A percentile compares a stretch with the other conserved stretches of the same genome.
phyloP scores from a whole-genome alignment of 37 sponge, comb jelly and placozoan species.

The Beroe forskalii region DNA sequence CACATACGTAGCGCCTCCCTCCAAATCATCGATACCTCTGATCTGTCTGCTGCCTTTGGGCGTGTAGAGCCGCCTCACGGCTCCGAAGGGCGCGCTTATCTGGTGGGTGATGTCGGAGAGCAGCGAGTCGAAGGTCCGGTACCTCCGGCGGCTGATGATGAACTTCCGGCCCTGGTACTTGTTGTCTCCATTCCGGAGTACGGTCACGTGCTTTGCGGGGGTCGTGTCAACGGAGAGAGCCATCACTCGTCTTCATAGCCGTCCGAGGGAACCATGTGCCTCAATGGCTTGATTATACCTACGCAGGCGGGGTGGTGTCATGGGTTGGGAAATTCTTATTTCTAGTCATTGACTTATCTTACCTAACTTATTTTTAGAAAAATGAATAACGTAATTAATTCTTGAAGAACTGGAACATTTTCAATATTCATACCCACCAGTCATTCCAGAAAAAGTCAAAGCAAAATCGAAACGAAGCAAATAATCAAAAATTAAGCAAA shows the following conservation, averaged over 20 bases:
- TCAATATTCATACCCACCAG: too few species aligned
- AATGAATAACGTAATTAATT: too few species aligned
- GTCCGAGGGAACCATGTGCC: neutral
- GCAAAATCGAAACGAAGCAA: too few species aligned
- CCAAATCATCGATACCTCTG: conserved; percentile 29
- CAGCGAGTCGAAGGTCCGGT: conserved; percentile 49
- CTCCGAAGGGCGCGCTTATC: conserved; percentile 54
- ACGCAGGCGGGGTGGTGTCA: too few species aligned
- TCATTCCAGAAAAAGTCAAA: too few species aligned
- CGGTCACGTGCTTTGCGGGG: conserved; percentile 61
- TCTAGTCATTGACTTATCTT: too few species aligned
- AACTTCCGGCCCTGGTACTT: conserved; percentile 61
- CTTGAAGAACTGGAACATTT: too few species aligned
- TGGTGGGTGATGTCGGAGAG: conserved; percentile 60
- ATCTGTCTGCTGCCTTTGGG: conserved; percentile 58
- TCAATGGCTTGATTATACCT: neutral
- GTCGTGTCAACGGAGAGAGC: conserved; percentile 63
- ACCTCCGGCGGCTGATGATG: conserved; percentile 10
- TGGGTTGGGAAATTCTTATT: too few species aligned
- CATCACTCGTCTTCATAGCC: conserved; percentile 35
- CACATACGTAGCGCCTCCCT: conserved; percentile 62
- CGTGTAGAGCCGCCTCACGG: conserved; percentile 47
- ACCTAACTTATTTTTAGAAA: too few species aligned
- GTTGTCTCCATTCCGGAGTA: conserved; percentile 43
- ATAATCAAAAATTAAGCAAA: too few species aligned